These are phyloP conservation scores for Sphaeramia orbicularis DNA, from an alignment of 2,797 vertebrate species.

Conservation along the genomic window DNA sequence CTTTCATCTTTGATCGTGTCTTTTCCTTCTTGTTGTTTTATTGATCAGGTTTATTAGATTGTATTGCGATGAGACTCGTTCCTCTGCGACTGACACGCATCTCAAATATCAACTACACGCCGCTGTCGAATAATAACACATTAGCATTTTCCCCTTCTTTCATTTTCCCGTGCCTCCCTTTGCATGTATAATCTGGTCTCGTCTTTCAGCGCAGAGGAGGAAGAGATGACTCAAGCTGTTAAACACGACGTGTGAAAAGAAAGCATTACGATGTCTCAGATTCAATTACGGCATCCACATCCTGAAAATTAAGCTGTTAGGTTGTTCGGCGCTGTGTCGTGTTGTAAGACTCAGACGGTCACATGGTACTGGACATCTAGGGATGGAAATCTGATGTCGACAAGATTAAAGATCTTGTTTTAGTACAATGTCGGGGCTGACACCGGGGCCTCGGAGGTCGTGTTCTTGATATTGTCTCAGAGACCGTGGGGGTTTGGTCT, in stretches of 20 bases:
- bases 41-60: slow-evolving; percentile 60
- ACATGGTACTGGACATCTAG: neutral
- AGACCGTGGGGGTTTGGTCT: neutral
- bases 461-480: neutral
- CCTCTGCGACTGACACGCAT: slow-evolving; percentile 52
- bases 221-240: slow-evolving; percentile 56
- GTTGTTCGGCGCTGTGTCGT: slow-evolving; percentile 8
- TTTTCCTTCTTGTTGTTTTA: slow-evolving; percentile 63
- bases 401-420: neutral
- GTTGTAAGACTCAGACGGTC: neutral
- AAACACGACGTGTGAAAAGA: slow-evolving; percentile 54
- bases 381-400: neutral
- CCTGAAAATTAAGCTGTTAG: slow-evolving; percentile 2
- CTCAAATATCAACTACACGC: slow-evolving; percentile 15
- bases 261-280: slow-evolving; percentile 28
- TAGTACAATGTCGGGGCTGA: too few relatives aligned
- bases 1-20: slow-evolving; percentile 47
- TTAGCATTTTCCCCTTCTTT: slow-evolving; percentile 68
- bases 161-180: slow-evolving; percentile 69
- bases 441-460: neutral
- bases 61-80: slow-evolving; percentile 24
- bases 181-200: slow-evolving; percentile 74
- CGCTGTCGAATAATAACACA: slow-evolving; percentile 45
- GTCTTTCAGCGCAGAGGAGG: slow-evolving; percentile 42
- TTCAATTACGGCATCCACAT: slow-evolving; percentile 22